Evolutionary conservation across 2,797 vertebrate genomes (phyloP), one percentile per base, ranked within the genome.

Genomic region (Sebastes jordani): DNA sequence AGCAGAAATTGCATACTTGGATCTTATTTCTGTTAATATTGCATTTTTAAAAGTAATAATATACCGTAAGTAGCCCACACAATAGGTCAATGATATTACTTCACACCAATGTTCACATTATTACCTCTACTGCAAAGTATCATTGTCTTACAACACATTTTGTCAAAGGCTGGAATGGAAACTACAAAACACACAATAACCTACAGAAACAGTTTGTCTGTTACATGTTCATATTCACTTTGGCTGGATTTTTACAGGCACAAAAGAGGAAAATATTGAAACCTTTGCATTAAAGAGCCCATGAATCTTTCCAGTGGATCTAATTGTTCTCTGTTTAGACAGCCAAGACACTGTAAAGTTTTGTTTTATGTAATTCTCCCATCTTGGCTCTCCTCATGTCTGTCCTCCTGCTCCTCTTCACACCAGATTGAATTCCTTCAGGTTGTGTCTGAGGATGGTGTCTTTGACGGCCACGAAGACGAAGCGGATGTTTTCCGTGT

Each of bases 401-500:
- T 46, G 2, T 64, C 27, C 60, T 30, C 27, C 60, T 30, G 34
- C 20, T 63, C 18, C 18, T 74, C 27, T 23, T 74, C 86, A 97
- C 80, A 98, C 95, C 22, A 98, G 90, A 79, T 96, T 97, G 94
- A 97, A 97, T 30, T 98, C 96, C 85, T 86, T 93, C 64, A 97
- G 95, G 86, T 98, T 98, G 84, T 96, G 91, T 38, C 96, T 95
- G 54, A 98, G 96, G 90, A 99, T 98, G 6, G 96, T 98, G 94
- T 98, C 97, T 89, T 97, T 98, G 81, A 98, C 97, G 1, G 96
- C 96, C 72, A 95, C 94, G 0, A 99, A 98, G 85, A 98, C 95
- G 2, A 97, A 97, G 85, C 94, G 90, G 90, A 96, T 98, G 82
- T 99, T 98, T 91, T 98, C 97, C 0, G 97, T 98, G 91, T 98